phyloP scores from a whole-genome alignment of 2,113 vertebrate species.

The Sander vitreus region DNA sequence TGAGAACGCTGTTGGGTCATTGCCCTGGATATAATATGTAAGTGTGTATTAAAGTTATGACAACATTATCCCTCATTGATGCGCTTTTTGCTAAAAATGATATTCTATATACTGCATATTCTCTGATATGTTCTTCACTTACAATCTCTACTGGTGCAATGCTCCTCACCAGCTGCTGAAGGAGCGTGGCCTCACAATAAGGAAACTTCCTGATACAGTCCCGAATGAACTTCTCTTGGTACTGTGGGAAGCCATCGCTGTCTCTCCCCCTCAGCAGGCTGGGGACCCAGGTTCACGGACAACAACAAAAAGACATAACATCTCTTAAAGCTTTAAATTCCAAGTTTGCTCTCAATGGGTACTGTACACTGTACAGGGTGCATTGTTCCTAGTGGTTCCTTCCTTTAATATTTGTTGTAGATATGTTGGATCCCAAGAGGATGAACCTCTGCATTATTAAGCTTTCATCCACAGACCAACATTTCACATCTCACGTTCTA shows the following conservation, averaged over 20 bases:
- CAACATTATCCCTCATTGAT: background rate
- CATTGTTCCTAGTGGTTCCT: background rate
- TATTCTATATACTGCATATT: background rate
- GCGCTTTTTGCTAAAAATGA: background rate
- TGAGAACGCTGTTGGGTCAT: slow-evolving; percentile 93
- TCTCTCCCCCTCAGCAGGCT: slow-evolving; percentile 93
- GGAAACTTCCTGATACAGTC: slow-evolving; percentile 95
- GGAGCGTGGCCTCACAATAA: slow-evolving; percentile 92
- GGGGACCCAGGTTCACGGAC: background rate
- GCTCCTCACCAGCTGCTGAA: slow-evolving; percentile 95
- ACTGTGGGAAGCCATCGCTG: slow-evolving; percentile 91
- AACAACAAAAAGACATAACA: background rate
- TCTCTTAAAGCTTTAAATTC: background rate
- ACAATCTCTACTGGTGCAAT: slow-evolving; percentile 95
- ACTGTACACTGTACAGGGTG: background rate
- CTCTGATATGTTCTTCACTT: slow-evolving; percentile 74
- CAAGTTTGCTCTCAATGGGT: background rate
- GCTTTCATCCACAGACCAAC: background rate
- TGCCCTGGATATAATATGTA: slow-evolving; percentile 83
- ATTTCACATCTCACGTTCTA: background rate
- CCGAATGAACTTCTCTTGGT: slow-evolving; percentile 93
- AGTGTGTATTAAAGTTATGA: background rate
- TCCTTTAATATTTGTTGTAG: background rate
- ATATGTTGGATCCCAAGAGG: background rate
- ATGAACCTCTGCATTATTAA: background rate